Base-by-base conservation (phyloP, 2,888 invertebrate genomes). In the Andrena praecox region DNA sequence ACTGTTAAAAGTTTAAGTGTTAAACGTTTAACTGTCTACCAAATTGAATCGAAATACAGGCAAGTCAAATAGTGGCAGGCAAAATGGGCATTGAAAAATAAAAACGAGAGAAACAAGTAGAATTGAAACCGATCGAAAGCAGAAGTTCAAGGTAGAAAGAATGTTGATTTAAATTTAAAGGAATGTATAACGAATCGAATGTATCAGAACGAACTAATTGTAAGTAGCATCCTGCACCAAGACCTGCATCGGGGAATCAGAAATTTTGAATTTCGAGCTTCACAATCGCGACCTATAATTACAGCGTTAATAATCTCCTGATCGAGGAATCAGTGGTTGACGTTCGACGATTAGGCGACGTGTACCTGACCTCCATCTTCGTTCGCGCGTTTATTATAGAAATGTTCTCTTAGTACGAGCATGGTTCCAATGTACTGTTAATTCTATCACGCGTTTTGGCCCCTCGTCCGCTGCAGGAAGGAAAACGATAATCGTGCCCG, bases 361-460 rank as follows among this genome's bases (percentile, higher is more conserved):
- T 24, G 10, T 0, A 27, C 52, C 8, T 0, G 52, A 8, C 12
- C 54, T 68, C 67, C 66, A 54, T 71, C 68, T 84, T 82, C 86
- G 75, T 81, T 89, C 84, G 78, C 78, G 66, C 62, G 56, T 76
- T 70, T 77, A 73, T 78, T 67, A 64, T 85, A 24, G 64, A n/a
- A 31, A 8, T 79, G 77, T 69, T 84, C 70, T 66, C 69, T 70
- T 81, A 69, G 63, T 85, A 75, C 76, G 74, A 82, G 52, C 66
- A 69, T 77, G 67, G 35, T 80, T 82, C 72, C 56, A 74, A 75
- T 84, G 70, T 69, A 76, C 80, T 20, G 79, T 85, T 88, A 86
- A 80, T 86, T 86, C 89, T 91, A 90, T 90, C 90, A 88, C 91
- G 88, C 89, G 84, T 91, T 89, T 91, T 91, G 92, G 91, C 91